phyloP scores from a whole-genome alignment of 2,797 vertebrate genomes.

The Enteromius viviparus region DNA sequence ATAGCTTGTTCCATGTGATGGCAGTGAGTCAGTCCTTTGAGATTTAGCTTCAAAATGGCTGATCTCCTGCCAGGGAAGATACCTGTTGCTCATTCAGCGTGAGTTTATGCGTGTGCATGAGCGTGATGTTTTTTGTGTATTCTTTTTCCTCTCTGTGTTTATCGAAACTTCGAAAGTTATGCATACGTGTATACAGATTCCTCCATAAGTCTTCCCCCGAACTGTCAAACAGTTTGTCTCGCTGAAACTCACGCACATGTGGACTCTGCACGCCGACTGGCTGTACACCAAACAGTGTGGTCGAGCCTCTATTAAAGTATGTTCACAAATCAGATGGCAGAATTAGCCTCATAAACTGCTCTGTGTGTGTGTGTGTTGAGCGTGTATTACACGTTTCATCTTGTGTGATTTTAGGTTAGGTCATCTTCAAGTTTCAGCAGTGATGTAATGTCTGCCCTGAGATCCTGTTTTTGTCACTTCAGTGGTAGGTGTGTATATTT shows the following conservation, averaged over 20 bases:
- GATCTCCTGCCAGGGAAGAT: constrained; percentile 22
- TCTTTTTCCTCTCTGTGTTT: constrained; percentile 32
- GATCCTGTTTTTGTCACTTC: constrained; percentile 39
- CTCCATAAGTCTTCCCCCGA: constrained; percentile 2
- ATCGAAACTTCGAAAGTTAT: constrained; percentile 29
- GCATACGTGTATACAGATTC: constrained; percentile 36
- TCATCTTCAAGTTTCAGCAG: constrained; percentile 43
- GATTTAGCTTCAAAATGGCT: constrained; percentile 54
- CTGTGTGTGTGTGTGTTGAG: constrained; percentile 2
- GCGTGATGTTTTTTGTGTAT: constrained; percentile 31
- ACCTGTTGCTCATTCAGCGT: constrained; percentile 18
- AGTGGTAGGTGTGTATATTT: constrained; percentile 37
- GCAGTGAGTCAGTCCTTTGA: constrained; percentile 47
- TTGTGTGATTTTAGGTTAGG: constrained; percentile 26
- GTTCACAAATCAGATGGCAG: constrained; percentile 15
- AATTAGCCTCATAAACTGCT: constrained; percentile 3
- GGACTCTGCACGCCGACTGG: constrained; percentile 14
- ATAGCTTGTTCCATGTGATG: constrained; percentile 47
- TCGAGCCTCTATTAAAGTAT: constrained; percentile 17
- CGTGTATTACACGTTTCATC: constrained; percentile 34
- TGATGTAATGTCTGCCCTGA: constrained; percentile 55
- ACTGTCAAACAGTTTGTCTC: constrained; percentile 44
- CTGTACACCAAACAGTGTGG: constrained; percentile 12
- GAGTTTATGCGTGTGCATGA: constrained; percentile 28
- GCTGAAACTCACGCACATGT: not conserved